phyloP scores from a whole-genome alignment of 2,113 vertebrate genomes.

The Neodon shergylaensis region DNA sequence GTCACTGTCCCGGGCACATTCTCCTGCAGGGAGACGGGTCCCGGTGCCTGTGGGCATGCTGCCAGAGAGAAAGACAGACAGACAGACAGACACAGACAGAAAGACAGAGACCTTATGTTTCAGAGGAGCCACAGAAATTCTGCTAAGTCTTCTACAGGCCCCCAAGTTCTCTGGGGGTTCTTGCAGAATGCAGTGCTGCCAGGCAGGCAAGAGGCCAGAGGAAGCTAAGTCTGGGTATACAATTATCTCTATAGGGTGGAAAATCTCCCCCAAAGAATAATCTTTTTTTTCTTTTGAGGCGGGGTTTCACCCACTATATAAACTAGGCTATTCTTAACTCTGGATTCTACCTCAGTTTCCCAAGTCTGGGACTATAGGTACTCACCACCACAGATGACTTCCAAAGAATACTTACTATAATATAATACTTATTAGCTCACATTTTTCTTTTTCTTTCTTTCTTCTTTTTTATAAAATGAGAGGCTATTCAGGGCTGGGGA shows the following conservation, averaged over 20 bases:
- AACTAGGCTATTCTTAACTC: neutral
- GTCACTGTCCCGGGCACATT: constrained; percentile 93
- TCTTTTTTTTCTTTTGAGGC: neutral
- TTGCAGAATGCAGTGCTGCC: neutral
- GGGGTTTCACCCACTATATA: neutral
- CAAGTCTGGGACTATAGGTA: neutral
- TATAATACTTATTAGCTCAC: neutral
- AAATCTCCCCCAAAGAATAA: neutral
- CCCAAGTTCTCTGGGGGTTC: neutral
- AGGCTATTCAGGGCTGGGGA: neutral
- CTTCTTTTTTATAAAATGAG: too few relatives aligned
- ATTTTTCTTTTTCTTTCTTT: neutral
- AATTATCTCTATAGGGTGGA: neutral
- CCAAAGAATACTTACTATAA: neutral
- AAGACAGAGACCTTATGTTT: neutral
- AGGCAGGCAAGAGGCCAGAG: neutral
- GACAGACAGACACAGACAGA: neutral
- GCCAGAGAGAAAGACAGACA: neutral
- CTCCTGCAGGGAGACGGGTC: constrained; percentile 88
- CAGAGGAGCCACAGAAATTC: neutral
- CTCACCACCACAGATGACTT: neutral
- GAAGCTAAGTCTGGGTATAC: neutral
- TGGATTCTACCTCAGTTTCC: neutral
- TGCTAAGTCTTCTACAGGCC: fast-evolving
- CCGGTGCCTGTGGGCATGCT: constrained; percentile 92